phyloP scores from a whole-genome alignment of 2,797 vertebrate species.

The Pseudochirops cupreus region DNA sequence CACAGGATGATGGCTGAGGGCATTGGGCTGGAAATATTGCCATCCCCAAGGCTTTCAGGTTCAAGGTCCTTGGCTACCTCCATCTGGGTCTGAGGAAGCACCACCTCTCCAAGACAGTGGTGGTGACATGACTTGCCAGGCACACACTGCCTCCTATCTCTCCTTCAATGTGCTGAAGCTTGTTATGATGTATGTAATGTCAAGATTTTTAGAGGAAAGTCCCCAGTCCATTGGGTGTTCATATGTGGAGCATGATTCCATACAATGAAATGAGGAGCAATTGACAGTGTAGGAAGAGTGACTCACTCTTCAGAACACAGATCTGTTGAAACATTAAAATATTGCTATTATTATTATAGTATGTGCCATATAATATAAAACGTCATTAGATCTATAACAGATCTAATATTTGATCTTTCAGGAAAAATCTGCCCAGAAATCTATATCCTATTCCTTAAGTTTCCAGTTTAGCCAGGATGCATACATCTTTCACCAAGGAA shows the following conservation, averaged over 20 bases:
- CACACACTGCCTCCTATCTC: background rate
- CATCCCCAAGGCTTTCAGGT: background rate
- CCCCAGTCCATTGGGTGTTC: background rate
- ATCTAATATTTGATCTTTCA: accelerated
- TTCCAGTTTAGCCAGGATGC: background rate
- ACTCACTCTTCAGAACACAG: background rate
- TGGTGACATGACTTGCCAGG: background rate
- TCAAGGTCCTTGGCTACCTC: background rate
- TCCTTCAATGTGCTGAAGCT: background rate
- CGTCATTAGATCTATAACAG: accelerated
- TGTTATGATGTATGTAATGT: background rate
- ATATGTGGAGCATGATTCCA: background rate
- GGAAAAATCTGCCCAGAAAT: background rate
- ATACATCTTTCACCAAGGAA: background rate
- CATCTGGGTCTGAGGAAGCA: background rate
- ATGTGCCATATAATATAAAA: background rate
- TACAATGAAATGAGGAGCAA: background rate
- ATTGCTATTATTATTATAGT: background rate
- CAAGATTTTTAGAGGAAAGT: background rate
- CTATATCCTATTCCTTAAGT: background rate
- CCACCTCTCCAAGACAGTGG: background rate
- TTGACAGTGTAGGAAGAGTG: background rate
- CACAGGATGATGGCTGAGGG: background rate
- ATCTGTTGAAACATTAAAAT: background rate
- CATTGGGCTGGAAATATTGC: background rate